Percentiles rank a stretch among this genome's conserved stretches.
phyloP scores from a whole-genome alignment of 2,113 vertebrate species.

The Rhodinocichla rosea region DNA sequence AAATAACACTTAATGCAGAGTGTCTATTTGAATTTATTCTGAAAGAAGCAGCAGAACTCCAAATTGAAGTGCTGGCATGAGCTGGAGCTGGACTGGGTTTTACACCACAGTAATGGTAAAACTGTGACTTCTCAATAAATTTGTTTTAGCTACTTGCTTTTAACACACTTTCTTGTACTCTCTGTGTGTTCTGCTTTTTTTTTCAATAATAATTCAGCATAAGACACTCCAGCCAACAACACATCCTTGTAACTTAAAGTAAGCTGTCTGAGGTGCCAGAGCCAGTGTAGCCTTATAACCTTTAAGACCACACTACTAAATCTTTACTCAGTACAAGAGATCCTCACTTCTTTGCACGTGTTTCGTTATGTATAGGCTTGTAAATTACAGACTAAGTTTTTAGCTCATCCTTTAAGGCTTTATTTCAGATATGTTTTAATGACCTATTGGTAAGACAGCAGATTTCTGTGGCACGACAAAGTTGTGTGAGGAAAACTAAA shows the following conservation, averaged over 20 bases:
- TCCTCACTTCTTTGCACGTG: neutral
- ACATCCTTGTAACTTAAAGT: neutral
- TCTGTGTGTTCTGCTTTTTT: neutral
- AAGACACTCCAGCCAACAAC: neutral
- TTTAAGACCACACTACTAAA: neutral
- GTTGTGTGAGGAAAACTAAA: neutral
- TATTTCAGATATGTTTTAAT: neutral
- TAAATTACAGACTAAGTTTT: neutral
- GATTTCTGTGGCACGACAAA: neutral
- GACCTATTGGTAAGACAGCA: neutral
- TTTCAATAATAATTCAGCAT: neutral
- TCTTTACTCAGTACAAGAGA: neutral
- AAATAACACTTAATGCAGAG: neutral
- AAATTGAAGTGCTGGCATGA: neutral
- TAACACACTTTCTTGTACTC: neutral
- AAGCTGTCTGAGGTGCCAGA: neutral
- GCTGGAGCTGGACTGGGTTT: fast-evolving
- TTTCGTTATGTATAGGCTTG: neutral
- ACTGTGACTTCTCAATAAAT: neutral
- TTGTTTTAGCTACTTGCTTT: neutral
- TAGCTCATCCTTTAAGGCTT: neutral
- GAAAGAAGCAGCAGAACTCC: neutral
- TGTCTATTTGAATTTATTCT: neutral
- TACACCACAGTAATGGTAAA: neutral
- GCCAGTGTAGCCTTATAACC: neutral